Base-by-base conservation (phyloP, 2,888 invertebrate species). In the Iselma pallidipennis region DNA sequence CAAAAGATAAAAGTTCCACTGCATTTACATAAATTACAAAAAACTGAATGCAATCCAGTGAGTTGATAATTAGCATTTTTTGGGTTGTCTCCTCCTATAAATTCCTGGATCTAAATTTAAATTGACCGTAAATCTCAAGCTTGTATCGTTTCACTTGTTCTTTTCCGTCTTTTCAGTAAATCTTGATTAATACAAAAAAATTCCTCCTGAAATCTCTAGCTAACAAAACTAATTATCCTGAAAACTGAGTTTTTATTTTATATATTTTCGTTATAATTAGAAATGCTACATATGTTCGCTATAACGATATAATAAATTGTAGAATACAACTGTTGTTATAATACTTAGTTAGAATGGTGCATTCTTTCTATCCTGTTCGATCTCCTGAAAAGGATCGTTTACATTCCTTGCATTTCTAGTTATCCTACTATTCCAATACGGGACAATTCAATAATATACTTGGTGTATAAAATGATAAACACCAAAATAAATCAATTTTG, bases 301-400 rank as follows among this genome's bases (percentile, higher is more conserved):
- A 58, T 62, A 62, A 62, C 58, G 62, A 62, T 58, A 62, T 50
- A 57, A 62, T 58, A 62, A 62, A 62, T 58, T 58, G 55, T 37
- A 58, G 50, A 62, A 58, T n/a, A 57, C 62, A 55, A 58, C 62
- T 57, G 57, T 55, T 54, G 54, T 58, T 58, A 50, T 21, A n/a
- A n/a, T n/a, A n/a, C n/a, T n/a, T n/a, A 58, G 55, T 62, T 62
- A 58, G 58, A 57, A 58, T n/a, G n/a, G n/a, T n/a, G n/a, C n/a
- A n/a, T 57, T 56, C 29, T 54, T 25, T 59, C 45, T 48, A 54
- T 55, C 48, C 56, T 56, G 60, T 48, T 49, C 29, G 55, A 55
- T 52, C 52, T 50, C 56, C 51, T 55, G 42, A 56, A 49, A 49
- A 56, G 49, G 52, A 61, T 61, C 52, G 49, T 61, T 61, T 55